These are phyloP conservation scores for Trachymyrmex septentrionalis DNA, from an alignment of 1,140 invertebrate genomes.

Conservation along the genomic window DNA sequence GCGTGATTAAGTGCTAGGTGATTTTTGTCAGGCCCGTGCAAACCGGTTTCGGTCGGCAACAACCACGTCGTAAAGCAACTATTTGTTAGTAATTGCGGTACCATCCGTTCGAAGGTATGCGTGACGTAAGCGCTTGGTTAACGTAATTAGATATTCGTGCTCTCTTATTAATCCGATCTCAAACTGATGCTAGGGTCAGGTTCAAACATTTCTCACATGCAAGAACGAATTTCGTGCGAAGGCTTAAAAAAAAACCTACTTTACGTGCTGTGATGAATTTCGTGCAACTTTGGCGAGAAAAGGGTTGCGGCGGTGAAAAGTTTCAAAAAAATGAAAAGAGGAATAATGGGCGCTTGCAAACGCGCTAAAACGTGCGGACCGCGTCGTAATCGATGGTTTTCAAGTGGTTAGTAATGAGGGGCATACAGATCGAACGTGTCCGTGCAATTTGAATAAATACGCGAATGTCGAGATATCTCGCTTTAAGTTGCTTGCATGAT, in stretches of 20 bases:
- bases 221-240: conserved; percentile 29
- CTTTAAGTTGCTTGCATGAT: conserved; percentile 57
- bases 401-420: conserved; percentile 57
- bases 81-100: conserved; percentile 45
- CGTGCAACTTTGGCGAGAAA: conserved; percentile 36
- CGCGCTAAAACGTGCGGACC: conserved; percentile 37
- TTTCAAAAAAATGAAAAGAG: conserved; percentile 1
- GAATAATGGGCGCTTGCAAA: conserved; percentile 33
- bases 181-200: conserved; percentile 35
- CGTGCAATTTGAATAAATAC: conserved; percentile 72
- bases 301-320: conserved; percentile 46
- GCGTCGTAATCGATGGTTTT: conserved; percentile 61
- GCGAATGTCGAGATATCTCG: conserved; percentile 33
- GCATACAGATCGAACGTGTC: conserved; percentile 34
- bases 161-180: conserved; percentile 50
- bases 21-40: conserved; percentile 40
- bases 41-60: conserved; percentile 18
- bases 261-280: conserved; percentile 50
- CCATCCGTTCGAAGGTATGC: conserved; percentile 14
- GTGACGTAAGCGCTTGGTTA: conserved; percentile 33
- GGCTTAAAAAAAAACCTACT: conserved; percentile 32
- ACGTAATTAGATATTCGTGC: conserved; percentile 44
- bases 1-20: conserved; percentile 3
- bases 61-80: conserved; percentile 11
- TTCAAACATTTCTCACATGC: conserved; percentile 42